phyloP scores from a whole-genome alignment of 2,888 invertebrate species.

The Clanis bilineata region DNA sequence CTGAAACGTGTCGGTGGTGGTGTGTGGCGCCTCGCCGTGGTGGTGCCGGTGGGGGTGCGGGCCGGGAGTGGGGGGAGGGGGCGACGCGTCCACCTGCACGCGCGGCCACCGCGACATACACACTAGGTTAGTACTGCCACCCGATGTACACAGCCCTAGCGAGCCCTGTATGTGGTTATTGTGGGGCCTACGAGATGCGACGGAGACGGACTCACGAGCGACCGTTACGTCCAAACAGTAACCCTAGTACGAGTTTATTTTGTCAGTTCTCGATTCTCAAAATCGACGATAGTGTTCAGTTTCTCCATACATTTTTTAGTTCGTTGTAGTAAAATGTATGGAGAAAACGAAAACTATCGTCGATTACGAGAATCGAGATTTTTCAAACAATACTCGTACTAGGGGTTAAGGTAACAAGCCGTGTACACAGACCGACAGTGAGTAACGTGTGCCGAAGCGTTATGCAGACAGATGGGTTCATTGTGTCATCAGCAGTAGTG shows the following conservation, averaged over 20 bases:
- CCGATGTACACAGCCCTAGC: conserved; percentile 13
- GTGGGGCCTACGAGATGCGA: neutral
- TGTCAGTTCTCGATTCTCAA: too few relatives aligned
- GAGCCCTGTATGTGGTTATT: conserved; percentile 56
- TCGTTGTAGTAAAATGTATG: too few relatives aligned
- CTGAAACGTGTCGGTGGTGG: conserved; percentile 76
- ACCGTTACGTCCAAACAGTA: neutral
- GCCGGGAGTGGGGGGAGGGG: conserved; percentile 41
- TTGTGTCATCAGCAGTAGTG: conserved; percentile 5
- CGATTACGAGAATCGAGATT: too few relatives aligned
- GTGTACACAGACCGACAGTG: conserved; percentile 4
- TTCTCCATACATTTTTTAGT: too few relatives aligned
- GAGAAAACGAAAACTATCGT: too few relatives aligned
- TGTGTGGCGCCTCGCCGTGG: conserved; percentile 73
- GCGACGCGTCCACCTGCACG: conserved; percentile 56
- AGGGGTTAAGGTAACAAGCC: conserved; percentile 1
- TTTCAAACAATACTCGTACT: too few relatives aligned
- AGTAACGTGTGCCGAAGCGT: conserved; percentile 7
- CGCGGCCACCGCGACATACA: conserved; percentile 65
- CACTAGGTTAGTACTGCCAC: conserved; percentile 73
- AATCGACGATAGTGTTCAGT: too few relatives aligned
- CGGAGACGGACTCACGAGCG: neutral
- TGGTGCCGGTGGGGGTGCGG: conserved; percentile 75
- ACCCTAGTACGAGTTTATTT: too few relatives aligned
- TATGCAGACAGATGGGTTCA: neutral